Conservation (phyloP, 2,888 invertebrate genomes). For the Cataglyphis altisquamis region DNA sequence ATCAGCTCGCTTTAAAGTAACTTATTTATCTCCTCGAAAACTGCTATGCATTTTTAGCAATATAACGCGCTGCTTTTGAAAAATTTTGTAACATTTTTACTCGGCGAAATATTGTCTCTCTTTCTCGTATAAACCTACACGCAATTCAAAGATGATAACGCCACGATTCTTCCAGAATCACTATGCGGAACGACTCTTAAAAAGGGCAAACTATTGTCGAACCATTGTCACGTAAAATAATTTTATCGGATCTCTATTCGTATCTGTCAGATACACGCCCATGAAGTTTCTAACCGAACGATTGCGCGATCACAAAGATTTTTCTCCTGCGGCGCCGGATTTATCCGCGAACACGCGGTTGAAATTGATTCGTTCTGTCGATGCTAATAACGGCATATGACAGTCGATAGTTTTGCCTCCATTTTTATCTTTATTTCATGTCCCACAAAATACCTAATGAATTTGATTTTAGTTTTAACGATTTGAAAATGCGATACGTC, state of each 20-base stretch:
- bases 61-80: neutral
- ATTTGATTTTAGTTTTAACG: neutral
- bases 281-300: constrained; percentile 7
- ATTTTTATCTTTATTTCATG: neutral
- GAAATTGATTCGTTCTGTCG: constrained; percentile 27
- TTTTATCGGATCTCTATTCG: neutral
- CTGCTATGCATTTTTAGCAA: neutral
- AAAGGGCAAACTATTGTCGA: neutral
- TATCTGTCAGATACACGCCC: neutral
- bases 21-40: neutral
- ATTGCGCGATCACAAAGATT: neutral
- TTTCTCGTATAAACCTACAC: neutral
- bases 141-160: neutral
- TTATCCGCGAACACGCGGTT: neutral
- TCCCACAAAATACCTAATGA: constrained; percentile 5
- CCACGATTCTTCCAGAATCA: neutral
- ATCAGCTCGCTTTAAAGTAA: constrained; percentile 14
- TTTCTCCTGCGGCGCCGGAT: neutral
- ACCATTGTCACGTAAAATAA: neutral
- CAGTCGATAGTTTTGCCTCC: neutral
- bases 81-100: neutral
- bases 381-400: constrained; percentile 27
- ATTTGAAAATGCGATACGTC: neutral
- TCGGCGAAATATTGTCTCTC: neutral
- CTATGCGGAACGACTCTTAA: neutral